Conservation (phyloP, 2,113 vertebrate species). For the Phaethornis superciliosus region DNA sequence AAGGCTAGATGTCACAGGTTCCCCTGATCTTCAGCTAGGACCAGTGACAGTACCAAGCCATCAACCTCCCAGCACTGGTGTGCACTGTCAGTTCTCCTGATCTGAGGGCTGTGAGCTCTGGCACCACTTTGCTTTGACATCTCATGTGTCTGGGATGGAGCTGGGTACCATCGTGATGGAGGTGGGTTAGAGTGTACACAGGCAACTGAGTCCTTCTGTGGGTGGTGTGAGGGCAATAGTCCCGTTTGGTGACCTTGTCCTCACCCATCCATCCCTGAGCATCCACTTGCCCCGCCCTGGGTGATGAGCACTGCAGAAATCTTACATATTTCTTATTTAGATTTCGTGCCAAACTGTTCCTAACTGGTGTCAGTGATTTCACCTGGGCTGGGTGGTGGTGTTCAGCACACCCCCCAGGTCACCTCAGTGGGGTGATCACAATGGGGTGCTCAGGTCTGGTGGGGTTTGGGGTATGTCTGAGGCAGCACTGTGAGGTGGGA, state of each 20-base stretch:
- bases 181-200: rapidly evolving
- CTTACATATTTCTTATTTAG: background rate
- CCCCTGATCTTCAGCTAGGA: background rate
- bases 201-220: background rate
- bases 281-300: background rate
- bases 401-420: rapidly evolving
- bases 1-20: background rate
- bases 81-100: background rate
- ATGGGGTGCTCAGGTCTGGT: background rate
- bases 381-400: background rate
- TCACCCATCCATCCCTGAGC: rapidly evolving
- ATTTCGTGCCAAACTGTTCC: background rate
- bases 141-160: background rate
- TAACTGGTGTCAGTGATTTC: rapidly evolving
- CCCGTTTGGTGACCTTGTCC: background rate
- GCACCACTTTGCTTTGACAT: background rate
- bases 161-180: rapidly evolving
- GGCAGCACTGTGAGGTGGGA: background rate
- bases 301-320: background rate
- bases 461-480: background rate
- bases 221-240: rapidly evolving
- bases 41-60: background rate
- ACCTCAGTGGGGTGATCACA: rapidly evolving
- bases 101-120: background rate
- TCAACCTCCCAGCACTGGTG: background rate